These are phyloP conservation scores for Apamea anceps DNA, from an alignment of 2,888 invertebrate genomes.

Conservation along the genomic window DNA sequence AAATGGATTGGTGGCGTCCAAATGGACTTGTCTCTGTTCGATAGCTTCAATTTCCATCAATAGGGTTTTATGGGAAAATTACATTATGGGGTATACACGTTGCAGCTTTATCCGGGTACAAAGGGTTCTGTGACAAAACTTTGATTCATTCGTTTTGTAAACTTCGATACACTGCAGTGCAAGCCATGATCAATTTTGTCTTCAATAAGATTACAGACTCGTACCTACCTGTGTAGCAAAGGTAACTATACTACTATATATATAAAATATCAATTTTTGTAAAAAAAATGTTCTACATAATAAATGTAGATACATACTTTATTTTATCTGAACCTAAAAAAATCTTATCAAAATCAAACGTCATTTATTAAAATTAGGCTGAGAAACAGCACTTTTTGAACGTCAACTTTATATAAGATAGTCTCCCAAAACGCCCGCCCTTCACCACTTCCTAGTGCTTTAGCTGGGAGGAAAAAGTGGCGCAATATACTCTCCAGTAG, in stretches of 20 bases:
- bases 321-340: no score
- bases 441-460: no score
- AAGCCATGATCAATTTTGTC: background rate
- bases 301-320: background rate
- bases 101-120: slow-evolving; percentile 23
- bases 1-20: slow-evolving; percentile 45
- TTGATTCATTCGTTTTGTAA: slow-evolving; percentile 27
- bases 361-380: no score
- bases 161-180: background rate
- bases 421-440: no score
- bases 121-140: slow-evolving; percentile 25
- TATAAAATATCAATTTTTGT: background rate
- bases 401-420: no score
- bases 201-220: background rate
- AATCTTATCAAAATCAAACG: no score
- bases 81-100: slow-evolving; percentile 51
- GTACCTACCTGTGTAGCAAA: no score
- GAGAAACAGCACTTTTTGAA: no score
- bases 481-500: no score
- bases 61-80: slow-evolving; percentile 65
- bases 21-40: slow-evolving; percentile 52
- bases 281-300: background rate
- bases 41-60: slow-evolving; percentile 36
- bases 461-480: no score
- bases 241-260: no score